These are phyloP conservation scores for Megalopta genalis DNA, from an alignment of 1,140 invertebrate genomes.

Conservation along the genomic window DNA sequence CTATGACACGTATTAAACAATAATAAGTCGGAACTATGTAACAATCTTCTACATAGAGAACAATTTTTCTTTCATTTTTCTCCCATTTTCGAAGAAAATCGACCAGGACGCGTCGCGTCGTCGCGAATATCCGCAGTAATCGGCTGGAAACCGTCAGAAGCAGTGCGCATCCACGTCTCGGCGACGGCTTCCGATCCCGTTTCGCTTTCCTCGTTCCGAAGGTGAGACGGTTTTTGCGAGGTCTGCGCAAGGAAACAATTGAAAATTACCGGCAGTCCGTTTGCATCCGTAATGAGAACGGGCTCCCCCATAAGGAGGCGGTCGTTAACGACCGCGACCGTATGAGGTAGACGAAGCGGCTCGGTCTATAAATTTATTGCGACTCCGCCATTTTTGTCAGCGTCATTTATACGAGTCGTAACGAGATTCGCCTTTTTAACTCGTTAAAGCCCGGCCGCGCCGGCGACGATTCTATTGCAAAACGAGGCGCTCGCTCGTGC, in stretches of 20 bases:
- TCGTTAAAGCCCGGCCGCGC: constrained; percentile 32
- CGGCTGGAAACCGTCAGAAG: not conserved
- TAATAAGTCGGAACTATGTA: no score
- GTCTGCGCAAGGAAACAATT: constrained; percentile 60
- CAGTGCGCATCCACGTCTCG: not conserved
- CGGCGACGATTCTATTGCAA: constrained; percentile 39
- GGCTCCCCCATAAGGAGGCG: constrained; percentile 61
- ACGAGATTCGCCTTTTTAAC: constrained; percentile 69
- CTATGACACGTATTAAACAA: no score
- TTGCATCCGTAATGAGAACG: constrained; percentile 68
- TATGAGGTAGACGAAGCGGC: constrained; percentile 67
- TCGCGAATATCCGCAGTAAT: no score
- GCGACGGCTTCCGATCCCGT: constrained; percentile 18
- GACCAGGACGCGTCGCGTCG: no score
- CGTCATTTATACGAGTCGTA: constrained; percentile 68
- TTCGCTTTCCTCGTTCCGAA: constrained; percentile 37
- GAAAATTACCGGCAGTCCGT: constrained; percentile 60
- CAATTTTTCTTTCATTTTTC: no score
- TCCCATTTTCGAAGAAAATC: no score
- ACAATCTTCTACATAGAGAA: no score
- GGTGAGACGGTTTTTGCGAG: constrained; percentile 49
- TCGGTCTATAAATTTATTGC: constrained; percentile 73
- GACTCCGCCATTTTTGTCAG: constrained; percentile 72
- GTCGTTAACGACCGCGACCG: constrained; percentile 66
- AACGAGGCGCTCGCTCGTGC: constrained; percentile 6